Evolutionary conservation across 1,140 invertebrate species (phyloP).

Genomic region (Aradophagus sp.): DNA sequence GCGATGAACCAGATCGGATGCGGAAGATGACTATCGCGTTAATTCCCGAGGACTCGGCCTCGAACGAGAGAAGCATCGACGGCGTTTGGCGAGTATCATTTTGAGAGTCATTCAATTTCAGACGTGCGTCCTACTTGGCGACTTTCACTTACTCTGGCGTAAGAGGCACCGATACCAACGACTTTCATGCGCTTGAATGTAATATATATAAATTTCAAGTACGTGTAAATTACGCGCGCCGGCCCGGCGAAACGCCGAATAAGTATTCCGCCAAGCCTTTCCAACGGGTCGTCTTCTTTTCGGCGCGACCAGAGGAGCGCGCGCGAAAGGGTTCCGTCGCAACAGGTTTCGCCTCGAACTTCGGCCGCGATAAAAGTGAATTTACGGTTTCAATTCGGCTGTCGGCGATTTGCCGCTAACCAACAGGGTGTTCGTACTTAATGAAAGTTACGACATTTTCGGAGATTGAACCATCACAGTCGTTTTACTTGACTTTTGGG

Average conservation of each 20-base stretch:
- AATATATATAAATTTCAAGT: slow-evolving; percentile 60
- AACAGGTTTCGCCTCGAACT: too few species aligned
- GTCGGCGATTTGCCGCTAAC: too few species aligned
- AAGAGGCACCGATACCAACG: slow-evolving; percentile 68
- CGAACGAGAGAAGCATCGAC: slow-evolving; percentile 58
- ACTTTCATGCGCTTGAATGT: slow-evolving; percentile 59
- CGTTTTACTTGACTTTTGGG: too few species aligned
- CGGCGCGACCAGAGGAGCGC: too few species aligned
- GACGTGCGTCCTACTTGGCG: slow-evolving; percentile 71
- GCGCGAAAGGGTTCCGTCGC: too few species aligned
- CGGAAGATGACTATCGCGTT: slow-evolving; percentile 35
- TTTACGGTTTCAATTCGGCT: not conserved
- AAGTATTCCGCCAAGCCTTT: slow-evolving; percentile 17
- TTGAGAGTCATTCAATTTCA: slow-evolving; percentile 62
- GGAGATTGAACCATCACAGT: too few species aligned
- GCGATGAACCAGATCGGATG: slow-evolving; percentile 28
- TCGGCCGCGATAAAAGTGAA: slow-evolving; percentile 20
- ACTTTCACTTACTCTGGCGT: slow-evolving; percentile 74
- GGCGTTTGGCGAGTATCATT: slow-evolving; percentile 69
- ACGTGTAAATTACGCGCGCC: slow-evolving; percentile 53
- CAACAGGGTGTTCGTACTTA: too few species aligned
- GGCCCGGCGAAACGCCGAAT: slow-evolving; percentile 32
- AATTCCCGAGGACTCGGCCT: slow-evolving; percentile 28
- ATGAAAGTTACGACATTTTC: too few species aligned
- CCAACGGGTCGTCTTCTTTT: slow-evolving; percentile 5